Conservation (phyloP, 2,113 vertebrate species). For the Colossoma macropomum region DNA sequence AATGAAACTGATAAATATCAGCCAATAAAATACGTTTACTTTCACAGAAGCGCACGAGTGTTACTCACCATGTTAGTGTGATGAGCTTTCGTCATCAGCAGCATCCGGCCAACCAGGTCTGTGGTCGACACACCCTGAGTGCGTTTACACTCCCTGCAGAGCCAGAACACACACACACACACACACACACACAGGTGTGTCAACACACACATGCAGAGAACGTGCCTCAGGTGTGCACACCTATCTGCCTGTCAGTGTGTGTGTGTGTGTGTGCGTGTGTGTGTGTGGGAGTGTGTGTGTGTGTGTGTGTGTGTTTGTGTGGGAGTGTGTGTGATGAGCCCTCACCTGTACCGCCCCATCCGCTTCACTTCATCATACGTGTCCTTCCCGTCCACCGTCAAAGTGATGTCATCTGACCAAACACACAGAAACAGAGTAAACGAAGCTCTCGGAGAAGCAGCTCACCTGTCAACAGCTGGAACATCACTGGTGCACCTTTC, state of each 20-base stretch:
- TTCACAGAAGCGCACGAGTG: too few relatives aligned
- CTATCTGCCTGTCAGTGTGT: background rate
- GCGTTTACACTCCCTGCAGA: conserved; percentile 91
- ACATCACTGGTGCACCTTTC: too few relatives aligned
- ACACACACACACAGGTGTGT: background rate
- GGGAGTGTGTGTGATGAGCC: conserved; percentile 45
- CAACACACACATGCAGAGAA: background rate
- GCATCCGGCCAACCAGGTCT: conserved; percentile 97
- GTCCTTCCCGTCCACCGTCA: conserved; percentile 92
- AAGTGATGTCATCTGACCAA: conserved; percentile 90
- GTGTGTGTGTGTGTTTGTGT: background rate
- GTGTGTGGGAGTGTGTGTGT: too few relatives aligned
- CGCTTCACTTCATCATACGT: conserved; percentile 96
- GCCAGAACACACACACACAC: background rate
- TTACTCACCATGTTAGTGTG: conserved; percentile 93
- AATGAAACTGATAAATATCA: too few relatives aligned
- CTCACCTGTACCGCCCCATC: conserved; percentile 87
- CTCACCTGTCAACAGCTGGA: too few relatives aligned
- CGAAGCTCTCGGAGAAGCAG: too few relatives aligned
- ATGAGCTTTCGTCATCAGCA: conserved; percentile 96
- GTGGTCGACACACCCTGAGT: conserved; percentile 98
- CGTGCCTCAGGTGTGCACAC: background rate
- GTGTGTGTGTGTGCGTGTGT: conserved; percentile 53
- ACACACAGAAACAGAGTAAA: background rate
- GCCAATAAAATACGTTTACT: too few relatives aligned